These are phyloP conservation scores for Coleophora deauratella DNA, from an alignment of 2,888 invertebrate species.

Conservation along the genomic window DNA sequence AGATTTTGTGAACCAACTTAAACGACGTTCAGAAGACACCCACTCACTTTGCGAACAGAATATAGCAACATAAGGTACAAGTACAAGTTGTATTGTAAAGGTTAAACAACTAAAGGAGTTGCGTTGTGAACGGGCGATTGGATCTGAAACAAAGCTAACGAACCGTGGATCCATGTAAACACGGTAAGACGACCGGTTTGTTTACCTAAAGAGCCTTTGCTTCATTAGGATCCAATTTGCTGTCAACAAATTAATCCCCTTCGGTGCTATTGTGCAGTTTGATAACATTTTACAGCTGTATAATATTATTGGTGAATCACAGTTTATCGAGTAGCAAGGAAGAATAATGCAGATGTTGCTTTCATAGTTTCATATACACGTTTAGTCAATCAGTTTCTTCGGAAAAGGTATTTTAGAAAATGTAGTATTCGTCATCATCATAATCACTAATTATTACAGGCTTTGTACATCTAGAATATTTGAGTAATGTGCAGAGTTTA, in stretches of 20 bases:
- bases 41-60: no score
- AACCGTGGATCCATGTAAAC: constrained; percentile 72
- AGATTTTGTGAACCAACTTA: no score
- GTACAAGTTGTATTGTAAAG: constrained; percentile 2
- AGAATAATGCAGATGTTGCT: no score
- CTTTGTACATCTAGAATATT: no score
- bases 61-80: constrained; percentile 18
- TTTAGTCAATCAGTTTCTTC: no score
- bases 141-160: constrained; percentile 73
- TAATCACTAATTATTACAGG: no score
- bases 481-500: no score
- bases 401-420: no score
- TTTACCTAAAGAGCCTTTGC: constrained; percentile 73
- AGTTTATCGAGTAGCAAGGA: no score
- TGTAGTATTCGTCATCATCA: no score
- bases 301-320: neutral
- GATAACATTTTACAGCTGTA: constrained; percentile 23
- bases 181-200: constrained; percentile 70
- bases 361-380: no score
- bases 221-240: constrained; percentile 74
- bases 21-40: no score
- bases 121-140: constrained; percentile 43
- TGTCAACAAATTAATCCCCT: constrained; percentile 70
- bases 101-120: constrained; percentile 11
- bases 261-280: constrained; percentile 37